Percentiles rank a stretch among this genome's conserved stretches.
Evolutionary conservation across 2,113 vertebrate species (phyloP).

Genomic region (Dinomys branickii): DNA sequence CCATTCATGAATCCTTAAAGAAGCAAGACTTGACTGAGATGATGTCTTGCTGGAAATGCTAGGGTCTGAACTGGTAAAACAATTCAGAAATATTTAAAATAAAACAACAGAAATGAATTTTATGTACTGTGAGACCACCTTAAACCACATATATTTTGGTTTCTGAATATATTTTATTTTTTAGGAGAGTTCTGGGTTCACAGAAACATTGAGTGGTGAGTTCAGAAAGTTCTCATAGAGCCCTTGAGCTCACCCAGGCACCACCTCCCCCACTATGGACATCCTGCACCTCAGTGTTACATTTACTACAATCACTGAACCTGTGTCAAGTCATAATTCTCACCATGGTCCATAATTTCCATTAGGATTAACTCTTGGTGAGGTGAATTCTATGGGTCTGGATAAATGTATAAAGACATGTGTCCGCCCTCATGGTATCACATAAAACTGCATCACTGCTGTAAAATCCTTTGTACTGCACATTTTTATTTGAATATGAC

Average conservation of each 20-base stretch:
- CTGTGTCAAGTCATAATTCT: background rate
- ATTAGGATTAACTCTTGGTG: background rate
- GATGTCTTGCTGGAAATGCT: background rate
- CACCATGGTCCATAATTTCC: background rate
- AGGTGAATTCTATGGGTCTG: background rate
- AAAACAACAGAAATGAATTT: constrained; percentile 20
- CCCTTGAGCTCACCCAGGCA: background rate
- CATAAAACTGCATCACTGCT: background rate
- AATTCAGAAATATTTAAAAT: constrained; percentile 6
- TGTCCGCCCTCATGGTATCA: background rate
- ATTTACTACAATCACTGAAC: background rate
- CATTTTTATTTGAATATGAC: no score
- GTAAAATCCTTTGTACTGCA: background rate
- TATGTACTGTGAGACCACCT: background rate
- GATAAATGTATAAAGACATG: background rate
- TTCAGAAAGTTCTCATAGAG: background rate
- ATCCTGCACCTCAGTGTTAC: background rate
- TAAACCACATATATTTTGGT: background rate
- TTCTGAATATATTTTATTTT: background rate
- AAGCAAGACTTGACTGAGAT: background rate
- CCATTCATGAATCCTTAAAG: background rate
- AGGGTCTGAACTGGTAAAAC: background rate
- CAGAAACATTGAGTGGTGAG: background rate
- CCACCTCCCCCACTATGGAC: background rate
- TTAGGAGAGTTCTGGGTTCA: background rate